A percentile compares a stretch with the other conserved stretches of the same genome.
Evolutionary conservation across 1,140 invertebrate genomes (phyloP).

Genomic region (Phenacoccus solenopsis): DNA sequence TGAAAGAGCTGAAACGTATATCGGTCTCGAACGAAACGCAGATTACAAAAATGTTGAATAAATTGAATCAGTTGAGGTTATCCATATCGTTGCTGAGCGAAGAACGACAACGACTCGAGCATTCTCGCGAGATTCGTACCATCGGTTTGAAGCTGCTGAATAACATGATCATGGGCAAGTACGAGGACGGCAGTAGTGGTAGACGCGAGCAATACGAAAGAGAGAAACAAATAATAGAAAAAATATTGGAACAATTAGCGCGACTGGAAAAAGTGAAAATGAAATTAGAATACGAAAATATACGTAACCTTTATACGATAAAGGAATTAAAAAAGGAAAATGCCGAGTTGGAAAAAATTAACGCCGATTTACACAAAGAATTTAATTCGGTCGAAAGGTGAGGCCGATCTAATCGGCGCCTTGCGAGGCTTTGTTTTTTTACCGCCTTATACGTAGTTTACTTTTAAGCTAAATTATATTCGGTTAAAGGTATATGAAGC

Average conservation of each 20-base stretch:
- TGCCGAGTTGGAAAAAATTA: neutral
- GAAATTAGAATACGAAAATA: conserved; percentile 6
- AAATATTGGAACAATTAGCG: neutral
- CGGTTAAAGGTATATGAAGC: too few species aligned
- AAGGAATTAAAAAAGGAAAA: conserved; percentile 5
- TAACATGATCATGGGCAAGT: neutral
- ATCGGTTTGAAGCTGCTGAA: neutral
- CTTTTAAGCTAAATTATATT: neutral
- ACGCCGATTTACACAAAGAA: neutral
- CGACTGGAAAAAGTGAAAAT: conserved; percentile 6
- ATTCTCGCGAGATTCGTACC: neutral
- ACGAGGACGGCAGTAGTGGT: neutral
- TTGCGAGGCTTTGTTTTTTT: neutral
- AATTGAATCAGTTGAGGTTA: neutral
- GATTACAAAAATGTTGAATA: neutral
- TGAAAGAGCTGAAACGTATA: neutral
- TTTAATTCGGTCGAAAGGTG: neutral
- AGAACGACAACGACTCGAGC: neutral
- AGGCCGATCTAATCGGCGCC: neutral
- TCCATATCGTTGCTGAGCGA: neutral
- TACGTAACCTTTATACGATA: conserved; percentile 5
- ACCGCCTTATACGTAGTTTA: neutral
- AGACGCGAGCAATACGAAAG: neutral
- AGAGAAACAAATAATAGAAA: neutral
- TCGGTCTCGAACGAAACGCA: neutral